These are phyloP conservation scores for Camponotus vicinus DNA, from an alignment of 1,140 invertebrate genomes.

Conservation along the genomic window DNA sequence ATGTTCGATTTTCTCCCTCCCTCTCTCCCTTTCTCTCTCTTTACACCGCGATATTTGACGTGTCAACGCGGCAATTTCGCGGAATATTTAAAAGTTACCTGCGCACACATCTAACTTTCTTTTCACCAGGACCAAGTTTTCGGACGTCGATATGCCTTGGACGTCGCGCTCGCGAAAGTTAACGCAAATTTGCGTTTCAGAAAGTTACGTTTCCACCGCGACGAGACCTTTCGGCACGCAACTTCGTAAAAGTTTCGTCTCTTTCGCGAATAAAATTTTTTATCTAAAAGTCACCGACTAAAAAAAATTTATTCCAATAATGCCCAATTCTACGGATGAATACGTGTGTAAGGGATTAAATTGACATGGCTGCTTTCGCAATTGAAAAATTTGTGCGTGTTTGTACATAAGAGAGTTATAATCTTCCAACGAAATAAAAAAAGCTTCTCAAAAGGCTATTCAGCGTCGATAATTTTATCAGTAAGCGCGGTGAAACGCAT, in stretches of 20 bases:
- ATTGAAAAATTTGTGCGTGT: neutral
- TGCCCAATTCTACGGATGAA: slow-evolving; percentile 8
- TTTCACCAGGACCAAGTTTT: slow-evolving; percentile 38
- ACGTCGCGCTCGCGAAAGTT: slow-evolving; percentile 30
- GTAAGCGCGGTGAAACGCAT: neutral
- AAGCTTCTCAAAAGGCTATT: neutral
- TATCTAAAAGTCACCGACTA: neutral
- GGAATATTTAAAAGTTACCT: slow-evolving; percentile 47
- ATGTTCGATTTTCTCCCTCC: neutral
- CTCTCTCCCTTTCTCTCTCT: neutral
- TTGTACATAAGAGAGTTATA: neutral
- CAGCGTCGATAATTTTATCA: neutral
- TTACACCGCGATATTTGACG: neutral
- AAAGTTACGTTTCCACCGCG: slow-evolving; percentile 29
- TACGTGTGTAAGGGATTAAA: slow-evolving; percentile 5
- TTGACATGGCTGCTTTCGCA: neutral
- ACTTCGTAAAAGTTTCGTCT: neutral
- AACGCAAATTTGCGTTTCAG: slow-evolving; percentile 51
- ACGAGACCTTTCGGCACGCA: neutral
- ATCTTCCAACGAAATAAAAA: neutral
- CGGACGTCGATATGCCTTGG: slow-evolving; percentile 46
- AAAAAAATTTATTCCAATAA: slow-evolving; percentile 9
- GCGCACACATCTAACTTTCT: slow-evolving; percentile 12
- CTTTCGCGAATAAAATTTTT: slow-evolving; percentile 20
- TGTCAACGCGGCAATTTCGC: neutral